Evolutionary conservation across 2,113 vertebrate genomes (phyloP), one percentile per base, ranked within the genome.

Genomic region (Prionailurus bengalensis): DNA sequence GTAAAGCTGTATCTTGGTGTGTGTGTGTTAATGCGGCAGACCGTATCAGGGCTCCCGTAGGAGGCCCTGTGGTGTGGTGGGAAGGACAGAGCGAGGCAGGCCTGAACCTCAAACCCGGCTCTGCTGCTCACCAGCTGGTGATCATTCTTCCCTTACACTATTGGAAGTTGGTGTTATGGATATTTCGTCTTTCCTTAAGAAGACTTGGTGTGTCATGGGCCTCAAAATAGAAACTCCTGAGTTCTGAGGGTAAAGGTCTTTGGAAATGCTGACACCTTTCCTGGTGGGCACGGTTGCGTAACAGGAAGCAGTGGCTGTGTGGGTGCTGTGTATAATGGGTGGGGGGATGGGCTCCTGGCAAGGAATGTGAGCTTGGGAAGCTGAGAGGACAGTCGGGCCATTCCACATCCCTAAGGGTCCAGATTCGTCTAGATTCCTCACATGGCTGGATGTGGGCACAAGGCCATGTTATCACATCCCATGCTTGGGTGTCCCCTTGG

Each of bases 191-290:
- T 71, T 78, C 51, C 53, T 95, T 82, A 33, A 51, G 73, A 88
- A 84, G 25, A 7, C 33, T 81, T 74, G 63, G 39, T 63, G 83
- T 95, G 66, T 94, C 53, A 12, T 51, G 66, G 27, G 45, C 29
- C 74, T 87, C 63, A 91, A 76, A 93, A 68, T 73, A 90, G 91
- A 91, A 94, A 53, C 45, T 33, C 61, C 53, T 96, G 74, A 12
- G 7, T 48, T 48, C 63, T 73, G 70, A 66, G 83, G 84, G 66
- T 53, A 53, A 78, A 73, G 39, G 65, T 53, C 27, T 92, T 90
- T 42, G 53, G 68, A 73, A 90, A 63, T 79, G 45, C 17, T 86
- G 73, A 71, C 27, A 21, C 27, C 33, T 63, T 42, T 89, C 51
- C 74, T 53, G 33, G 19, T 58, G 53, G 88, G 29, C 45, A 39